Base-by-base conservation (phyloP, 2,888 invertebrate genomes). In the Chymomyza caudatula region DNA sequence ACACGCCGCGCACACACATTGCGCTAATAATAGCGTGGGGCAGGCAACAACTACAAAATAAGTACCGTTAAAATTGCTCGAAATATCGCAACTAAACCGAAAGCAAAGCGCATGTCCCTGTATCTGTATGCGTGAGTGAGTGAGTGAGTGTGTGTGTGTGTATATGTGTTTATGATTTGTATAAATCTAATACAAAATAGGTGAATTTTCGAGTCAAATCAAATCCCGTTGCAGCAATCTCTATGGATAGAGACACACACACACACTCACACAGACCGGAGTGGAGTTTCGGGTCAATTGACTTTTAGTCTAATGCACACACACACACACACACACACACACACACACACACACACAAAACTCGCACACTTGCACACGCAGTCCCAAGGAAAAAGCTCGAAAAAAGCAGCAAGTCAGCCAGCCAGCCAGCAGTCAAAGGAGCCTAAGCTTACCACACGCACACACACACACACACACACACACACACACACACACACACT, bases 291-390 rank as follows among this genome's bases (percentile, higher is more conserved):
- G 78, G 80, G 78, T 85, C 86, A 79, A 85, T 79, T 79, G 86
- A 85, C 78, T 79, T 79, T 85, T 83, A 79, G 74, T 83, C 74
- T 79, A 73, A 68, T 79, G 73, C 73, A 76, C 67, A 77, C 83
- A 77, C 74, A 65, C 69, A 74, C 66, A 78, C 74, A 79, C 65
- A 69, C 54, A 63, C 66, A 65, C 47, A 68, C 42, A 65, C 43
- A 52, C 53, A 71, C 63, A 63, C 20, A 42, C 55, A 59, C 44
- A 64, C 37, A 44, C 11, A 58, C 57, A 52, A 52, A 52, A 8
- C 22, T 6, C 4, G 6, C 47, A 17, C 47, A 37, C 37, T 11
- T 6, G 37, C 37, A 11, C 37, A 11, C 47, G 17, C 47, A 17
- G 17, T 47, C 47, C 17, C 13, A 47, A 13, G 17, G 19, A 47